Conservation (phyloP, 2,888 invertebrate genomes). For the Mactromeris polynyma region DNA sequence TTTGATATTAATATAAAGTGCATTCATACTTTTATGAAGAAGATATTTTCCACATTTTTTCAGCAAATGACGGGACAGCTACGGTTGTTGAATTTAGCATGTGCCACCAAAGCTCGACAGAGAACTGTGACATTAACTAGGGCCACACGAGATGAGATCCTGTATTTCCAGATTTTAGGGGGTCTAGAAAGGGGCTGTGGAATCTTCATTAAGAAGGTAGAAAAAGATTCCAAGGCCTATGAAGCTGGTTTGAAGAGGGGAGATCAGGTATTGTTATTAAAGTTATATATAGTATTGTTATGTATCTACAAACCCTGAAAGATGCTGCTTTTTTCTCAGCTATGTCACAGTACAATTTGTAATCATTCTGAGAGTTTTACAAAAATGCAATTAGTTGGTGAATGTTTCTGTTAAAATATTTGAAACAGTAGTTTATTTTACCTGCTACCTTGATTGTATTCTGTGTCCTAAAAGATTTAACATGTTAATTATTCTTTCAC, state of each 20-base stretch:
- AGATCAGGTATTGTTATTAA: slow-evolving; percentile 90
- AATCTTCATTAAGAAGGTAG: slow-evolving; percentile 97
- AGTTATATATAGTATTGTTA: neutral
- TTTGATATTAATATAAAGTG: neutral
- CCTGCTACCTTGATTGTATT: too few species aligned
- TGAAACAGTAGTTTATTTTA: too few species aligned
- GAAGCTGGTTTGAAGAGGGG: slow-evolving; percentile 98
- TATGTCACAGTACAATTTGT: neutral
- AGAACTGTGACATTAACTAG: slow-evolving; percentile 96
- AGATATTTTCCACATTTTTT: too few species aligned
- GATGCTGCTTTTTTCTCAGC: neutral
- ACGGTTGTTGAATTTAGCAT: slow-evolving; percentile 94
- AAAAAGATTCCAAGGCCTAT: slow-evolving; percentile 96
- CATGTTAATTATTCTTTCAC: neutral
- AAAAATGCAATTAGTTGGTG: neutral
- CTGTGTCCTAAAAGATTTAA: too few species aligned
- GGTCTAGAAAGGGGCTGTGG: slow-evolving; percentile 97
- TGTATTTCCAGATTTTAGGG: slow-evolving; percentile 97
- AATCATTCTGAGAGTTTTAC: neutral
- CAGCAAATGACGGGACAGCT: slow-evolving; percentile 92
- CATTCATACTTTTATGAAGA: too few species aligned
- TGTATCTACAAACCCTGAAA: neutral
- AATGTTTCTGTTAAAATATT: neutral
- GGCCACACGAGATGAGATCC: slow-evolving; percentile 95
- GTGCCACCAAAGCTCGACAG: slow-evolving; percentile 97